A percentile compares a stretch with the other conserved stretches of the same genome.
These are phyloP conservation scores for Psilopsiagon aurifrons DNA, from an alignment of 2,113 vertebrate genomes.

Conservation along the genomic window DNA sequence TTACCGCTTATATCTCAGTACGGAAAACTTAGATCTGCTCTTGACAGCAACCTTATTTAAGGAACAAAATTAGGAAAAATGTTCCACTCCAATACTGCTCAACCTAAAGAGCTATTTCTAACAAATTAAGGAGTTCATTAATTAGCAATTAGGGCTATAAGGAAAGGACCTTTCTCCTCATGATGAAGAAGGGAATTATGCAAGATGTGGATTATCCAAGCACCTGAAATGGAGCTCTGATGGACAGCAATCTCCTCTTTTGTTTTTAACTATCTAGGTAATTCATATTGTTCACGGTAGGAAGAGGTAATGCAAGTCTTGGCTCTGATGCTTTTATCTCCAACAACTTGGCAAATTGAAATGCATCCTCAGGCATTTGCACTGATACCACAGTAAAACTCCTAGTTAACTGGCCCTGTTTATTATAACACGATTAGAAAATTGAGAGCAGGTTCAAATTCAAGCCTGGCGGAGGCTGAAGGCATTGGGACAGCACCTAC, in stretches of 20 bases:
- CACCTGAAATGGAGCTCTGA: background rate
- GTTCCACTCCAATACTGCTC: background rate
- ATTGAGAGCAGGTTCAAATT: background rate
- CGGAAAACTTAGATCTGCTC: background rate
- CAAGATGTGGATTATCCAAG: background rate
- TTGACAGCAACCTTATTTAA: background rate
- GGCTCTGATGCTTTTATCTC: background rate
- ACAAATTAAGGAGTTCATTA: background rate
- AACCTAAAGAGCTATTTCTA: background rate
- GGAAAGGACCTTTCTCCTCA: background rate
- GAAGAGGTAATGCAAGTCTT: background rate
- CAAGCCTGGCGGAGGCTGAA: background rate
- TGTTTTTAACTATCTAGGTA: background rate
- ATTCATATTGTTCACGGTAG: background rate
- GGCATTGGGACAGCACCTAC: background rate
- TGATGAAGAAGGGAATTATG: background rate
- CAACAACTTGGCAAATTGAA: background rate
- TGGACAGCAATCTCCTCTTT: background rate
- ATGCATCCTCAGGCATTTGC: background rate
- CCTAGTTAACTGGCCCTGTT: background rate
- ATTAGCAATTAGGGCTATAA: background rate
- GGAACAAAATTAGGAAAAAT: background rate
- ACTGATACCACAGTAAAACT: background rate
- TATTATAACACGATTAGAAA: background rate
- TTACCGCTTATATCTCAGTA: background rate